phyloP scores from a whole-genome alignment of 2,888 invertebrate genomes.

The Pandemis corylana region DNA sequence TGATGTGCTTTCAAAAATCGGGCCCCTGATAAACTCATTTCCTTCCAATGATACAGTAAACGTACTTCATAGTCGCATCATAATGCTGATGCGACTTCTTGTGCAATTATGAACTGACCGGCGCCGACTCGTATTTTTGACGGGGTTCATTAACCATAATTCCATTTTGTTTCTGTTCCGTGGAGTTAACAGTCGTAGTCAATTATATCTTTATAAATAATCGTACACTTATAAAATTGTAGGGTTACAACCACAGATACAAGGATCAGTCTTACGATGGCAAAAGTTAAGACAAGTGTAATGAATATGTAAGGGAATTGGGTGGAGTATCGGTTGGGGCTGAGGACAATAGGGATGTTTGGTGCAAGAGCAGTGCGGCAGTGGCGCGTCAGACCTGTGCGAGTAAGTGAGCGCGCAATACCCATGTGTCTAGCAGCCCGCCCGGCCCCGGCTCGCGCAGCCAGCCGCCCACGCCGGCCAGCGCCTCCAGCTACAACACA shows the following conservation, averaged over 20 bases:
- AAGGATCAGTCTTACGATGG: constrained; percentile 9
- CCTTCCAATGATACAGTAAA: too few species aligned
- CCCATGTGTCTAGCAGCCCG: constrained; percentile 84
- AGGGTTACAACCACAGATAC: constrained; percentile 1
- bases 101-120: too few species aligned
- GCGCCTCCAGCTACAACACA: constrained; percentile 84
- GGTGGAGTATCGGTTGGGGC: constrained; percentile 15
- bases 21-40: too few species aligned
- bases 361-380: constrained; percentile 58
- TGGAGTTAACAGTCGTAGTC: not conserved
- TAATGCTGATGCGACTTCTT: too few species aligned
- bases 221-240: not conserved
- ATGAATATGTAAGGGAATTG: constrained; percentile 4
- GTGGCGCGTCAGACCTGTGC: constrained; percentile 82
- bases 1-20: too few species aligned
- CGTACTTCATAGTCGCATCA: too few species aligned
- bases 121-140: too few species aligned
- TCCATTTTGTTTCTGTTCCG: not conserved
- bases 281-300: not conserved
- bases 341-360: constrained; percentile 3
- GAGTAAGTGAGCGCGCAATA: constrained; percentile 85
- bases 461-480: constrained; percentile 82
- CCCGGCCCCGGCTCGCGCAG: constrained; percentile 75
- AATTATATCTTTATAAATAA: not conserved
- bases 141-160: not conserved